Conservation (phyloP, 2,113 vertebrate genomes). For the Ailuropoda melanoleuca region DNA sequence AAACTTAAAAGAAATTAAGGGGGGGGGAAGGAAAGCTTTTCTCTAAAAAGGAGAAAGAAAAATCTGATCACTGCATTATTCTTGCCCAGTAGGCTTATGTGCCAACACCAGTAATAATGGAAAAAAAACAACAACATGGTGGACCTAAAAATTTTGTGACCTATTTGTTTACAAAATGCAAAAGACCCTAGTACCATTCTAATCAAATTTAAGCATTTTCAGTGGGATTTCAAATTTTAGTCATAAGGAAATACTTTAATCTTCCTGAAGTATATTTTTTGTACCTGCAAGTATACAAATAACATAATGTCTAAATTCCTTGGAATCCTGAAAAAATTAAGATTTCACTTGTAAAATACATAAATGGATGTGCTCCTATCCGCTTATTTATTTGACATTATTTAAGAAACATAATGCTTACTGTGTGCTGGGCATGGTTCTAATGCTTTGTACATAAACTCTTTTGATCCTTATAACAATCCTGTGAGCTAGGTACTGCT, state of each 20-base stretch:
- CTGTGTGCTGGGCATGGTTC: neutral
- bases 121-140: neutral
- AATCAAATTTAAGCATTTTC: neutral
- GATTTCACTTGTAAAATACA: neutral
- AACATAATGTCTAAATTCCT: neutral
- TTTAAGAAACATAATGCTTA: neutral
- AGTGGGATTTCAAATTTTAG: slow-evolving; percentile 1
- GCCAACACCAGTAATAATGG: neutral
- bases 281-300: neutral
- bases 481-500: neutral
- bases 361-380: neutral
- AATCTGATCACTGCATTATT: neutral
- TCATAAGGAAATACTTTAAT: neutral
- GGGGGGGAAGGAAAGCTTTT: neutral
- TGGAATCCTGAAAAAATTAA: neutral
- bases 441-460: neutral
- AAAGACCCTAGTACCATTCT: neutral
- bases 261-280: neutral
- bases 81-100: neutral
- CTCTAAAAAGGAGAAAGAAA: neutral
- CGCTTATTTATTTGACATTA: neutral
- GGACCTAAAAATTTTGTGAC: neutral
- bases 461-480: neutral
- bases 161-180: neutral
- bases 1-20: neutral